A percentile compares a stretch with the other conserved stretches of the same genome.
Conservation (phyloP, 2,888 invertebrate genomes). For the Lutraria lutraria region DNA sequence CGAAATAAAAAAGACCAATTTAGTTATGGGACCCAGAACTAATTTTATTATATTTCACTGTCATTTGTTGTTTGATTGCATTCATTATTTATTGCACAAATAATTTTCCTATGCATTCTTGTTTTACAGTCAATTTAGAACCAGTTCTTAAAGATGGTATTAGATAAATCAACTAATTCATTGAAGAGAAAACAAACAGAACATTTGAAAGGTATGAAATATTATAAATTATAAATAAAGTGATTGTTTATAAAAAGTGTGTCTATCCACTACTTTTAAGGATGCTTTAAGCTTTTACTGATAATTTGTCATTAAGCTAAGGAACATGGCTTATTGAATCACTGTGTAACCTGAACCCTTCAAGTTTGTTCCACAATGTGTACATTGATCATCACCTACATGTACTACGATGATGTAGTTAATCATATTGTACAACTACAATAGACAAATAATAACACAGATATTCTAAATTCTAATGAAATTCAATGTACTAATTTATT, state of each 20-base stretch:
- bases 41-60: not conserved
- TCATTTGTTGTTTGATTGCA: not conserved
- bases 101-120: not conserved
- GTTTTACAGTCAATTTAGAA: not conserved
- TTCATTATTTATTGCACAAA: not conserved
- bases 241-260: not conserved
- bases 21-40: not conserved
- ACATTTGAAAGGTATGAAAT: not conserved
- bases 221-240: not conserved
- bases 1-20: no score
- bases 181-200: conserved; percentile 31
- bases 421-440: not conserved
- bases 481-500: not conserved
- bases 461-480: not conserved
- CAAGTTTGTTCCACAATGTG: no score
- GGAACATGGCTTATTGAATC: not conserved
- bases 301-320: not conserved
- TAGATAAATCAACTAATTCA: conserved; percentile 28
- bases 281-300: not conserved
- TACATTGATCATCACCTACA: no score
- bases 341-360: not conserved
- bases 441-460: not conserved
- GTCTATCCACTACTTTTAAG: not conserved
- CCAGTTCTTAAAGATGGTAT: not conserved
- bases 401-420: no score